phyloP scores from a whole-genome alignment of 2,797 vertebrate genomes.

The Myioborus melanocephalus region DNA sequence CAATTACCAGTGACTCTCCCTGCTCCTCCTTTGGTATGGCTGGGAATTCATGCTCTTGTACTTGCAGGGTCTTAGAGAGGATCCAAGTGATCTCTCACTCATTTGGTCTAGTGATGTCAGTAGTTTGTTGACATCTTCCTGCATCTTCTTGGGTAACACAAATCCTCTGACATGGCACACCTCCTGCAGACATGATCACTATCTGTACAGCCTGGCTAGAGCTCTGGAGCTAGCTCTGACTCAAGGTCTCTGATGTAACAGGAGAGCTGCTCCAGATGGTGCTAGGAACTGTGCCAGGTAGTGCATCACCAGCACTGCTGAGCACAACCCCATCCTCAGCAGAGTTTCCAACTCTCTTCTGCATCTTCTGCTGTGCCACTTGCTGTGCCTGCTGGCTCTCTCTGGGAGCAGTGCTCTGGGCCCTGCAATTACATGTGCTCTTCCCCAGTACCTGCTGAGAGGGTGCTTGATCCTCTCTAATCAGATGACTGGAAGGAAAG shows the following conservation, averaged over 20 bases:
- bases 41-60: not conserved
- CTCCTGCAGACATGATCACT: not conserved
- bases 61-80: not conserved
- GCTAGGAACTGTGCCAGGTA: not conserved
- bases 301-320: not conserved
- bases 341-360: not conserved
- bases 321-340: not conserved
- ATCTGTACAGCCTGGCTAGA: not conserved
- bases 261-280: not conserved
- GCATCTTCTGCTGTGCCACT: not conserved
- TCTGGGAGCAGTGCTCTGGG: not conserved
- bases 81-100: not conserved
- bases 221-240: not conserved
- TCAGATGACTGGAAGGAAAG: not conserved
- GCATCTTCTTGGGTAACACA: not conserved
- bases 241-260: not conserved
- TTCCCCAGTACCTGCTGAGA: not conserved
- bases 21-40: not conserved
- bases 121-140: not conserved
- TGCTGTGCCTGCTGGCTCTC: not conserved
- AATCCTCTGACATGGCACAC: not conserved
- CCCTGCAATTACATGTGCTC: not conserved
- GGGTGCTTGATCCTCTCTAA: not conserved
- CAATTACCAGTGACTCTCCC: not conserved
- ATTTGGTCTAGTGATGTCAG: not conserved